Conservation (phyloP, 2,888 invertebrate species). For the Polymixis lichenea region DNA sequence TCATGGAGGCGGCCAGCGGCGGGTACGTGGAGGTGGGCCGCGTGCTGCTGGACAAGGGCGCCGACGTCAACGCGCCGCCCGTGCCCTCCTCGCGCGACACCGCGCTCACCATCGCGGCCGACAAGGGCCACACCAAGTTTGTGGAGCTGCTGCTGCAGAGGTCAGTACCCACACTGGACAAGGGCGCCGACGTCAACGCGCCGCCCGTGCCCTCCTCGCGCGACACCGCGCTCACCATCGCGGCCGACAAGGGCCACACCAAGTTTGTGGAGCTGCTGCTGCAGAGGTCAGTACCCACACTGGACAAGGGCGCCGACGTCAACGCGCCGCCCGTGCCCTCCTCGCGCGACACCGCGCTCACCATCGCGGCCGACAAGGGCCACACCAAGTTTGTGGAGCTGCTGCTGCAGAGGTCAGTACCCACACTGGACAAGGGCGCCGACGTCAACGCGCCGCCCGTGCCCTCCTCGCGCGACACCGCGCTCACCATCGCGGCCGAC, state of each 20-base stretch:
- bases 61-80: conserved; percentile 99
- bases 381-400: conserved; percentile 98
- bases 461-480: conserved; percentile 99
- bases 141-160: conserved; percentile 95
- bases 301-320: conserved; percentile 99
- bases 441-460: conserved; percentile 99
- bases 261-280: conserved; percentile 96
- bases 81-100: conserved; percentile 99
- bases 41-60: conserved; percentile 98
- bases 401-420: conserved; percentile 17
- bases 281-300: conserved; percentile 84
- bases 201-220: conserved; percentile 99
- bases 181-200: conserved; percentile 99
- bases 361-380: conserved; percentile 99
- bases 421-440: conserved; percentile 96
- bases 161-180: conserved; percentile 91
- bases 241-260: conserved; percentile 99
- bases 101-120: conserved; percentile 99
- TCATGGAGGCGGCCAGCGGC: conserved; percentile 99
- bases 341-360: conserved; percentile 99
- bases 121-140: conserved; percentile 99
- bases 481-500: conserved; percentile 99
- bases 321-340: conserved; percentile 99
- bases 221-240: conserved; percentile 99
- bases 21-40: conserved; percentile 99